Conservation (phyloP, 2,888 invertebrate genomes). For the Exocentrus adspersus region DNA sequence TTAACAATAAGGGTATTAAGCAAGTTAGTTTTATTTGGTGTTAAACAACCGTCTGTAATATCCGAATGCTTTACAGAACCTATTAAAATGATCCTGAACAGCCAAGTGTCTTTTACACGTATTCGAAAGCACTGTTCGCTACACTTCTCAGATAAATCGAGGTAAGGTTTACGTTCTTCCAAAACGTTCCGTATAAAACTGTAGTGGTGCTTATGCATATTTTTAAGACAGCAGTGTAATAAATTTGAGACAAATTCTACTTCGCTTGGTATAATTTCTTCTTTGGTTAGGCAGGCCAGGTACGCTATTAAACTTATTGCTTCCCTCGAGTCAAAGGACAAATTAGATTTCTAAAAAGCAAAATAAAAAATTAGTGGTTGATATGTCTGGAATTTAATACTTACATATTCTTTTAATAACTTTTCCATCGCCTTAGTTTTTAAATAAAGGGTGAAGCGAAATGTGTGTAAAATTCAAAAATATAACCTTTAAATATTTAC, state of each 20-base stretch:
- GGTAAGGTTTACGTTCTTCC: neutral
- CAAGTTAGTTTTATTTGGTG: neutral
- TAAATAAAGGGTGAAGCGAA: too few species aligned
- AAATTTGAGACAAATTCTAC: constrained; percentile 38
- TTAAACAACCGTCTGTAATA: constrained; percentile 6
- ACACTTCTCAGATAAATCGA: neutral
- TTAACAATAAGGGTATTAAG: constrained; percentile 15
- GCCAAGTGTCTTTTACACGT: constrained; percentile 29
- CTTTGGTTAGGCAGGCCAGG: constrained; percentile 28
- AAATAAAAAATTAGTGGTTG: neutral
- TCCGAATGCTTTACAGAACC: constrained; percentile 33
- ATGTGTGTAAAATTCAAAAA: too few species aligned
- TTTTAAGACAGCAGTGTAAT: constrained; percentile 12
- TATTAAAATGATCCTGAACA: constrained; percentile 38
- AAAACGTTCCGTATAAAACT: constrained; percentile 16
- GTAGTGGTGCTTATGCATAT: constrained; percentile 22
- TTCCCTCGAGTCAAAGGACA: constrained; percentile 6
- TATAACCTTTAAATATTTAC: too few species aligned
- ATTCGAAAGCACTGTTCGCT: constrained; percentile 19
- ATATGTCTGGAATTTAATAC: neutral
- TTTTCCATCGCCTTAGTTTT: neutral
- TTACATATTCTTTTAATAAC: neutral
- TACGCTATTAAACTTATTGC: constrained; percentile 34
- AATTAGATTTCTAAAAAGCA: neutral
- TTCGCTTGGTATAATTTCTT: constrained; percentile 28